Evolutionary conservation across 2,797 vertebrate genomes (phyloP).

Genomic region (Hemibagrus guttatus): DNA sequence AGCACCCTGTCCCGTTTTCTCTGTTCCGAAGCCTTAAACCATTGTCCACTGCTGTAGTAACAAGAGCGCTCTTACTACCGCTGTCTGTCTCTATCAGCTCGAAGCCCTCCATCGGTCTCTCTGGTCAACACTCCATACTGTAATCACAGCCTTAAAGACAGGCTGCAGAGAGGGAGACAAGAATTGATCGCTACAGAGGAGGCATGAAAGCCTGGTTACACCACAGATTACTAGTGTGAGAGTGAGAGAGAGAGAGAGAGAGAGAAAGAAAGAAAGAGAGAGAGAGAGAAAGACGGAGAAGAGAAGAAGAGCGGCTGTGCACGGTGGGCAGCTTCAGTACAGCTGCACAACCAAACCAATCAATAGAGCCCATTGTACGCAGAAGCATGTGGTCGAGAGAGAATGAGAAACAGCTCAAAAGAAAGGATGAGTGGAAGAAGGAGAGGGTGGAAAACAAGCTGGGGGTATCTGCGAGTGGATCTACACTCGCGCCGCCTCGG

Average conservation of each 20-base stretch:
- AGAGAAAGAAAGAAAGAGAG: neutral
- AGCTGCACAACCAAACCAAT: slow-evolving; percentile 44
- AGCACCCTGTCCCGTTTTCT: neutral
- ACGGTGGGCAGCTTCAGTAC: slow-evolving; percentile 40
- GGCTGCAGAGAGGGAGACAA: slow-evolving; percentile 9
- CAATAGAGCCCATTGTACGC: slow-evolving; percentile 45
- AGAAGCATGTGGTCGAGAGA: slow-evolving; percentile 39
- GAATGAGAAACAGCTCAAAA: slow-evolving; percentile 22
- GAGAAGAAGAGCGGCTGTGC: slow-evolving; percentile 5
- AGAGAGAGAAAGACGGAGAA: neutral
- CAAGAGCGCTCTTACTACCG: neutral
- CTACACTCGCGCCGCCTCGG: neutral
- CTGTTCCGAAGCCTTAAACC: neutral
- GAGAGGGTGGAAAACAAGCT: slow-evolving; percentile 4
- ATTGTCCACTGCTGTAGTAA: neutral
- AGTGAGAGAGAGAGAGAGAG: neutral
- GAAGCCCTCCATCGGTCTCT: slow-evolving; percentile 13
- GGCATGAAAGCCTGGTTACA: slow-evolving; percentile 44
- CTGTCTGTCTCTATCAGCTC: slow-evolving; percentile 17
- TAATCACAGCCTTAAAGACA: slow-evolving; percentile 40
- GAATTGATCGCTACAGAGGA: slow-evolving; percentile 44
- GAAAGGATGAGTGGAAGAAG: slow-evolving; percentile 13
- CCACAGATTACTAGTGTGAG: slow-evolving; percentile 40
- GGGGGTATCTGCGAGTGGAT: slow-evolving; percentile 33
- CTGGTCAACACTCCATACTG: slow-evolving; percentile 20